Evolutionary conservation across 2,113 vertebrate genomes (phyloP).

Genomic region (Grallaria varia): DNA sequence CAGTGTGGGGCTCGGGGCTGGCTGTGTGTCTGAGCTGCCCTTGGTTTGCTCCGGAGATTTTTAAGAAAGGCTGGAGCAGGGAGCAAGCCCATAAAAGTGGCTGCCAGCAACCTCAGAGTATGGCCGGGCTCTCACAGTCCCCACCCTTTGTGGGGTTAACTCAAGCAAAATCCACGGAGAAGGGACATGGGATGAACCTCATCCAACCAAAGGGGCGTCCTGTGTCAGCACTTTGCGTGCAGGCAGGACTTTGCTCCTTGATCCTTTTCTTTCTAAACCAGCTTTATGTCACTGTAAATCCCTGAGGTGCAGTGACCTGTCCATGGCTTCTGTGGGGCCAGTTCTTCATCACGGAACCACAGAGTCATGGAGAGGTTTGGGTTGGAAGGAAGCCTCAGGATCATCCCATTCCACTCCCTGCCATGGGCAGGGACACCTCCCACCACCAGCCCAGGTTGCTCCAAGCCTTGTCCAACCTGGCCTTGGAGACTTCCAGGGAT

Average conservation of each 20-base stretch:
- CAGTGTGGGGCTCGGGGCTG: neutral
- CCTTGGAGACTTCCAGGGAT: neutral
- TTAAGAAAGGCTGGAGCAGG: neutral
- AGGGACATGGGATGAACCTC: neutral
- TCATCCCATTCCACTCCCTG: neutral
- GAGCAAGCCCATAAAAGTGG: accelerated
- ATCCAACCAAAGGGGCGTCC: neutral
- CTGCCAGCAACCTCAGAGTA: neutral
- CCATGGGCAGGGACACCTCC: neutral
- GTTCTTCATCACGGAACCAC: neutral
- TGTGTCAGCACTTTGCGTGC: neutral
- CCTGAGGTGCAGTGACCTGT: neutral
- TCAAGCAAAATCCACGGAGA: accelerated
- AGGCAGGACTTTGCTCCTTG: neutral
- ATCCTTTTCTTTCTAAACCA: neutral
- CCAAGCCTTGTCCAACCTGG: neutral
- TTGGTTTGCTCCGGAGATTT: neutral
- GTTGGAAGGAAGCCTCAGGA: neutral
- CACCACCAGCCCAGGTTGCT: neutral
- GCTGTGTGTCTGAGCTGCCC: neutral
- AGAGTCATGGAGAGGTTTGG: accelerated
- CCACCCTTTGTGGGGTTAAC: neutral
- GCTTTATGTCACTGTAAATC: neutral
- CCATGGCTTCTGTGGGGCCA: neutral
- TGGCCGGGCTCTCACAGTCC: neutral